These are phyloP conservation scores for Macaca mulatta DNA, from an alignment of 2,113 vertebrate species.

Conservation along the genomic window DNA sequence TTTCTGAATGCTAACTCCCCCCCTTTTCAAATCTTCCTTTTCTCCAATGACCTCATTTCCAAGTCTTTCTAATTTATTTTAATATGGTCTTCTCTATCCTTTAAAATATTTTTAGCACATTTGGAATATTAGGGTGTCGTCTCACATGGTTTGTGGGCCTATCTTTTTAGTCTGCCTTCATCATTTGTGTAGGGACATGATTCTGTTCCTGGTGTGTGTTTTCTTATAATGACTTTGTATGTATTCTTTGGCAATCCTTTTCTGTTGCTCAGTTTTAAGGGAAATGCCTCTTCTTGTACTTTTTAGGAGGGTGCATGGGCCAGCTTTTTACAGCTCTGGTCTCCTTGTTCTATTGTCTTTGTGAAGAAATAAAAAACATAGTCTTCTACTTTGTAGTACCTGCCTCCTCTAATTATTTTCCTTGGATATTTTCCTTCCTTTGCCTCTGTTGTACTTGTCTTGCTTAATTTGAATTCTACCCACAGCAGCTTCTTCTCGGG, in stretches of 20 bases:
- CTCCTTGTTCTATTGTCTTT: neutral
- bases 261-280: neutral
- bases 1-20: neutral
- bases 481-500: neutral
- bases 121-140: neutral
- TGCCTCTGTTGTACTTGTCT: neutral
- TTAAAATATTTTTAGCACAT: neutral
- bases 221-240: neutral
- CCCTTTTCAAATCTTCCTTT: neutral
- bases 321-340: no score
- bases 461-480: neutral
- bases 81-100: neutral
- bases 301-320: neutral
- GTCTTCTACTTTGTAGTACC: neutral
- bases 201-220: neutral
- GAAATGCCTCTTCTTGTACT: neutral
- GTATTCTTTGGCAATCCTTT: neutral
- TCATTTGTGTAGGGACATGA: neutral
- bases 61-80: neutral
- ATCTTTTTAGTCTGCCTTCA: neutral
- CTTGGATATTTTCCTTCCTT: neutral
- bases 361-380: neutral
- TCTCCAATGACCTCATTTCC: neutral
- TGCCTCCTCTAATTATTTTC: neutral
- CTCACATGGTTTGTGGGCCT: neutral